Percentiles rank a stretch among this genome's conserved stretches.
Conservation (phyloP, 1,140 invertebrate species). For the Drosophila nannoptera region DNA sequence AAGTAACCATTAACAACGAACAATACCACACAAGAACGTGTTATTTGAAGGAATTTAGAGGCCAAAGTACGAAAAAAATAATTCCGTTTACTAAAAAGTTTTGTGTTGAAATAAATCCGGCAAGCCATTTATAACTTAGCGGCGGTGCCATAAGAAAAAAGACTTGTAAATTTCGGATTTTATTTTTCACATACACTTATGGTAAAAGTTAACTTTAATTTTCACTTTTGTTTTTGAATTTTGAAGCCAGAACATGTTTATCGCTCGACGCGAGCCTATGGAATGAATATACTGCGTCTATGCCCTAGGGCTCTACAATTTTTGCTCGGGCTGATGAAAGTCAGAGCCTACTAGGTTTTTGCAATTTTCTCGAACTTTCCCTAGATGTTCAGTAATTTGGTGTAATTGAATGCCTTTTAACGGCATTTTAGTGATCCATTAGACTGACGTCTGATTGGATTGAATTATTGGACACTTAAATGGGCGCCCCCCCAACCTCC, state of each 20-base stretch:
- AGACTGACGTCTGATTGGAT: slow-evolving; percentile 72
- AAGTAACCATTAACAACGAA: neutral
- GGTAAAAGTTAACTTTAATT: neutral
- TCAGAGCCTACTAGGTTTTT: slow-evolving; percentile 43
- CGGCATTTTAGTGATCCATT: slow-evolving; percentile 63
- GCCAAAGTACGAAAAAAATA: neutral
- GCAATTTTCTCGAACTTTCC: slow-evolving; percentile 38
- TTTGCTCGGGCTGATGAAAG: neutral
- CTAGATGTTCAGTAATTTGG: slow-evolving; percentile 52
- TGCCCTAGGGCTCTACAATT: neutral
- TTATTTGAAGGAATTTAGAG: slow-evolving; percentile 1
- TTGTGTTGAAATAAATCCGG: no score
- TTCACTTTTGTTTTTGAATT: slow-evolving; percentile 33
- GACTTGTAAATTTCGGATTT: neutral
- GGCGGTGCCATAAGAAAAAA: no score
- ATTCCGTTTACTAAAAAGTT: neutral
- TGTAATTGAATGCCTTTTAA: slow-evolving; percentile 76
- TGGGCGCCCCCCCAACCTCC: slow-evolving; percentile 52
- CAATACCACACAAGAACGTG: slow-evolving; percentile 3
- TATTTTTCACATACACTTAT: neutral
- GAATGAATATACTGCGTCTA: slow-evolving; percentile 11
- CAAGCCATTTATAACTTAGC: no score
- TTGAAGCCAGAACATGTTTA: slow-evolving; percentile 25
- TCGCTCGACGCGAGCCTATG: slow-evolving; percentile 15
- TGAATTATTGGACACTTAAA: slow-evolving; percentile 78